These are phyloP conservation scores for Bujurquina vittata DNA, from an alignment of 2,113 vertebrate genomes.

Conservation along the genomic window DNA sequence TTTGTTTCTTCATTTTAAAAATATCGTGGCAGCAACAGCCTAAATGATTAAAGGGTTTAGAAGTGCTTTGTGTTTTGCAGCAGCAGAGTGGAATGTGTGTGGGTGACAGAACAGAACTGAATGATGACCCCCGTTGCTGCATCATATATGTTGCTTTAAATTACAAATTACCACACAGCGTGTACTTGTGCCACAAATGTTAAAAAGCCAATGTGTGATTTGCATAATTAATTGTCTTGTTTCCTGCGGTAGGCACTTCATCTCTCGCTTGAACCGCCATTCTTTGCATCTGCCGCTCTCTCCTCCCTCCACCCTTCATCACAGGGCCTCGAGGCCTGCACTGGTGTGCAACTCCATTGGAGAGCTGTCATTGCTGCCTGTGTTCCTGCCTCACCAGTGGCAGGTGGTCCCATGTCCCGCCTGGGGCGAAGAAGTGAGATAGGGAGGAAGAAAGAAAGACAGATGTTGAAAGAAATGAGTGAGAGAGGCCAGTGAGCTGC, in stretches of 20 bases:
- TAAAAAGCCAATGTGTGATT: slow-evolving; percentile 36
- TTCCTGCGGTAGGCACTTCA: slow-evolving; percentile 16
- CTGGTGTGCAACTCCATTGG: slow-evolving; percentile 65
- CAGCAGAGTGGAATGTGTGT: background rate
- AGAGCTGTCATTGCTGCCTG: slow-evolving; percentile 73
- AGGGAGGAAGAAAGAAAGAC: slow-evolving; percentile 20
- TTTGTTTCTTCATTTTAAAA: slow-evolving; percentile 10
- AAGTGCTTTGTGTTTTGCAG: background rate
- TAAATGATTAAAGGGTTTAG: background rate
- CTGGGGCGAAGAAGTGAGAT: slow-evolving; percentile 63
- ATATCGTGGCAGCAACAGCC: background rate
- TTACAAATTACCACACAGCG: slow-evolving; percentile 33
- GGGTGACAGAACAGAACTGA: background rate
- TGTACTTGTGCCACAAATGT: slow-evolving; percentile 27
- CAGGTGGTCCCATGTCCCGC: slow-evolving; percentile 74
- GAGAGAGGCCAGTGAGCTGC: slow-evolving; percentile 13
- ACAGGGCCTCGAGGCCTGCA: slow-evolving; percentile 45
- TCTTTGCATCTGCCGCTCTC: background rate
- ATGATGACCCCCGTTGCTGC: background rate
- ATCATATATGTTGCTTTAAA: slow-evolving; percentile 35
- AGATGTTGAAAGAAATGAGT: slow-evolving; percentile 6
- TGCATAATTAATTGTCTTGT: slow-evolving; percentile 47
- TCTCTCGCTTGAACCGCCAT: background rate
- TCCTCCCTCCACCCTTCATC: background rate
- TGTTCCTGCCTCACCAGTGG: slow-evolving; percentile 66